phyloP scores from a whole-genome alignment of 2,888 invertebrate genomes.

The Apamea anceps region DNA sequence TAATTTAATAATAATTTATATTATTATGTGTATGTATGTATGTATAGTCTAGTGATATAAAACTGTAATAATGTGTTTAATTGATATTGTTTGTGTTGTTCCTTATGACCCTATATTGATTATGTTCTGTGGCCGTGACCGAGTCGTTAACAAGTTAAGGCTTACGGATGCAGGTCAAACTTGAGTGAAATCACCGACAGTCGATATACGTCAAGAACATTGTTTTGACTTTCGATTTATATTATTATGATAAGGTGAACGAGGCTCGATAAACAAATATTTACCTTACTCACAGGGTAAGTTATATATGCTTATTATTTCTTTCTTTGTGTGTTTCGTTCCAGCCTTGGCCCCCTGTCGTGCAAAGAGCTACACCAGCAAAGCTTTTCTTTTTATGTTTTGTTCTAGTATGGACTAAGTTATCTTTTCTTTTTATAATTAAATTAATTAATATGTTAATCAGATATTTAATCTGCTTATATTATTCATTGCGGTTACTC shows the following conservation, averaged over 20 bases:
- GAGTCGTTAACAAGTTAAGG: conserved; percentile 33
- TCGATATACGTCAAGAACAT: conserved; percentile 41
- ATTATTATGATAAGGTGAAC: conserved; percentile 37
- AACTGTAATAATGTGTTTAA: conserved; percentile 45
- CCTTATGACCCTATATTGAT: conserved; percentile 58
- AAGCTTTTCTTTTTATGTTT: conserved; percentile 19
- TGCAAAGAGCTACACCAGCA: neutral
- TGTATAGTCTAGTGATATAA: neutral
- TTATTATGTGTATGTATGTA: too few relatives aligned
- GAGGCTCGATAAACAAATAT: conserved; percentile 42
- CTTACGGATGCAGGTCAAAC: conserved; percentile 55
- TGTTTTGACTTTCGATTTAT: conserved; percentile 45
- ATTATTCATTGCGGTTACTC: conserved; percentile 1
- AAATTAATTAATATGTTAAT: conserved; percentile 31
- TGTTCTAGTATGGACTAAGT: conserved; percentile 9
- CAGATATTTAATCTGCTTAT: conserved; percentile 4
- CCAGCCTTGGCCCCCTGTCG: conserved; percentile 7
- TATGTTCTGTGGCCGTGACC: conserved; percentile 56
- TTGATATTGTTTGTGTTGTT: conserved; percentile 48
- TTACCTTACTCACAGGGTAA: conserved; percentile 20
- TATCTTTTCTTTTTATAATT: neutral
- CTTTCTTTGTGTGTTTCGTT: conserved; percentile 26
- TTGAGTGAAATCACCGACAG: conserved; percentile 40
- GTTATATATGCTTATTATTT: conserved; percentile 33
- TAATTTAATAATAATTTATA: conserved; percentile 58